Percentiles rank a stretch among this genome's conserved stretches.
Conservation (phyloP, 2,113 vertebrate species). For the Grallaria varia region DNA sequence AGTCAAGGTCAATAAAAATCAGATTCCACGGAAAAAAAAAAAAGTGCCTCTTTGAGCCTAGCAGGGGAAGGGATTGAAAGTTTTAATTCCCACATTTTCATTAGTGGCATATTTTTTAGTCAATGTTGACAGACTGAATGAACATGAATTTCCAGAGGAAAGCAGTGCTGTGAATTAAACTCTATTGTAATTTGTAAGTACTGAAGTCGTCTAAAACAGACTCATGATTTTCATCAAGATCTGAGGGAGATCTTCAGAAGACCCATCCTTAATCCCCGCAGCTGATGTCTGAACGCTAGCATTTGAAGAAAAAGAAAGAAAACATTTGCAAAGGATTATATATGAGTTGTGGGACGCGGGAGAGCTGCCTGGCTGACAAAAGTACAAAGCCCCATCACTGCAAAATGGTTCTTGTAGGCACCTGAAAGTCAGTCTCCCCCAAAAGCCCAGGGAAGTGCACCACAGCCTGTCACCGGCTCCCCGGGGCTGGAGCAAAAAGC, state of each 20-base stretch:
- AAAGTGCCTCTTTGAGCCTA: not conserved
- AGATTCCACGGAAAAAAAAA: not conserved
- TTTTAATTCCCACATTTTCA: conserved; percentile 35
- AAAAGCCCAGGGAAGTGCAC: not conserved
- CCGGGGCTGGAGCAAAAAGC: not conserved
- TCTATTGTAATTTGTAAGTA: not conserved
- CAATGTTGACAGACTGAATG: conserved; percentile 36
- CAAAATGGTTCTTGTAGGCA: not conserved
- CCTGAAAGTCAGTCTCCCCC: not conserved
- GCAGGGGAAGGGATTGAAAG: not conserved
- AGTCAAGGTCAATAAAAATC: conserved; percentile 53
- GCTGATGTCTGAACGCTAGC: not conserved
- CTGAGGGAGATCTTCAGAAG: conserved; percentile 12
- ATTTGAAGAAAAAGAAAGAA: conserved; percentile 50
- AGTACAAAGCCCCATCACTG: not conserved
- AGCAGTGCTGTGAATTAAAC: not conserved
- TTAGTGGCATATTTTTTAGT: not conserved
- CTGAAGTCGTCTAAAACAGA: not conserved
- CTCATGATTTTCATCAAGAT: conserved; percentile 24
- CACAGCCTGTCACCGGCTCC: not conserved
- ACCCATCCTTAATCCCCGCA: not conserved
- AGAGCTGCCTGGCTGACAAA: conserved; percentile 1
- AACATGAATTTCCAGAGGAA: not conserved
- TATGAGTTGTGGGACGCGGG: not conserved
- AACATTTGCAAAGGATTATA: conserved; percentile 35